Evolutionary conservation across 2,888 invertebrate species (phyloP), one percentile per base, ranked within the genome.

Genomic region (Erynnis tages): DNA sequence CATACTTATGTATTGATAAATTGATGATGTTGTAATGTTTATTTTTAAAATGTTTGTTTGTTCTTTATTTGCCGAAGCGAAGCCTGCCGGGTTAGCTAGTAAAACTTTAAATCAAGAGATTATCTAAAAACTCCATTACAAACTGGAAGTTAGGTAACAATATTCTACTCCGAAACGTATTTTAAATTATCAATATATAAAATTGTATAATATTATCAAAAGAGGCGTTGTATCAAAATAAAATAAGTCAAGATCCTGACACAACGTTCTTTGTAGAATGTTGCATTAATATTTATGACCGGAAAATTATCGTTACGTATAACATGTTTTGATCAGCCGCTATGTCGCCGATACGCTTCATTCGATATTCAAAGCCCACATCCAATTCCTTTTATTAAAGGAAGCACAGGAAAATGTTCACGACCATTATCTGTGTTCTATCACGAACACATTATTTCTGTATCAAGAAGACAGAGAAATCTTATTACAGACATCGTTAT

Each of bases 241-340:
- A 21, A 32, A 44, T 30, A 32, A 5, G 21, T n/a, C 23, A 23
- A 45, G 11, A 23, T 30, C 35, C 35, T 54, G 49, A 53, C 53
- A 58, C 54, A 56, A 58, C 56, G 57, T 57, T 69, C 68, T 61
- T 69, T 69, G 67, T 71, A 65, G 76, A 78, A 76, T 79, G 74
- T 77, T 78, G 75, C 77, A 86, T 86, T 77, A 83, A 84, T 84
- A 85, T 85, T 84, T 82, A 84, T 84, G 78, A 74, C 73, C 76
- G 76, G 78, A 79, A 83, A 82, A 82, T 82, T 82, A 83, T 79
- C 79, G 79, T 83, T 81, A n/a, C n/a, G n/a, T n/a, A 81, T 79
- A 82, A 78, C 76, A 77, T 79, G 73, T 80, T 81, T 80, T 79
- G 78, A 76, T 73, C 74, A 70, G 65, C 61, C 68, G 66, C 69